These are phyloP conservation scores for Psittacula derbiana DNA, from an alignment of 2,797 vertebrate genomes.

Conservation along the genomic window DNA sequence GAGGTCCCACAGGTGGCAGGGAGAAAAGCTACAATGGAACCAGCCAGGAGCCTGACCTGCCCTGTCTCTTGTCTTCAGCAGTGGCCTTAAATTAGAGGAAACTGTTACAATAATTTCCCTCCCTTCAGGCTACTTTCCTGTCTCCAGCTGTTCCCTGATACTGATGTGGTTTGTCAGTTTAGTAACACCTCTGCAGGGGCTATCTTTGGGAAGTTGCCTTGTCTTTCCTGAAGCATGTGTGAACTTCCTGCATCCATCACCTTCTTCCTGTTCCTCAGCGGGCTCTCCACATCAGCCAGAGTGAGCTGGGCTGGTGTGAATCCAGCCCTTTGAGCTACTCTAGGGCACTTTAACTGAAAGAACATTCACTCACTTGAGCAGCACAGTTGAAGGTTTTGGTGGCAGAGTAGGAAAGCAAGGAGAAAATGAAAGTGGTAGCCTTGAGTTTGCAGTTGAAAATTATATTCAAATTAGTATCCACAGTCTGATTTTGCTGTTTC, in stretches of 20 bases:
- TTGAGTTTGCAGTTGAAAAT: neutral
- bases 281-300: neutral
- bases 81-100: neutral
- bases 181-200: neutral
- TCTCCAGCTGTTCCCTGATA: neutral
- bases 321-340: neutral
- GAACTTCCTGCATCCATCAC: neutral
- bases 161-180: neutral
- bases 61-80: neutral
- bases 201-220: neutral
- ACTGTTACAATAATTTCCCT: neutral
- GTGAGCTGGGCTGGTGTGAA: neutral
- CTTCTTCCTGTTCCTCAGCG: neutral
- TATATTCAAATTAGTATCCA: neutral
- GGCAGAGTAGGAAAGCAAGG: neutral
- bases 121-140: neutral
- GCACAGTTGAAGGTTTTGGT: neutral
- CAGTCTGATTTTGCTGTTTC: neutral
- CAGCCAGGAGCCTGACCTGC: neutral
- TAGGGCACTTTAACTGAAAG: neutral
- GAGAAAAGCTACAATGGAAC: neutral
- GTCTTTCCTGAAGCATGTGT: neutral
- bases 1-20: neutral
- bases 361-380: neutral
- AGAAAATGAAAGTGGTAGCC: neutral